phyloP scores from a whole-genome alignment of 2,888 invertebrate species.

The Phaedon cochleariae region DNA sequence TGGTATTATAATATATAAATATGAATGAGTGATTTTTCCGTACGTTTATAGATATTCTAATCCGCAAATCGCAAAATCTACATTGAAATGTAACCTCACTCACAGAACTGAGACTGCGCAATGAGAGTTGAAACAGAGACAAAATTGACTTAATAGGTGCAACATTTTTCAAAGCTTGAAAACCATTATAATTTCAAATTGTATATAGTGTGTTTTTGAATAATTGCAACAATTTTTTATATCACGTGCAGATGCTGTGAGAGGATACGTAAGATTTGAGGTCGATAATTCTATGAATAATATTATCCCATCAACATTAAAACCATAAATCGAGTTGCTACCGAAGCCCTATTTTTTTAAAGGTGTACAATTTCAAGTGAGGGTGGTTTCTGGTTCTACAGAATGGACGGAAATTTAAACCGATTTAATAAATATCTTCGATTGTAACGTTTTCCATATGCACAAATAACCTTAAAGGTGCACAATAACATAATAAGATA shows the following conservation, averaged over 20 bases:
- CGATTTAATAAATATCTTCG: slow-evolving; percentile 33
- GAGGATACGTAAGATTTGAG: not conserved
- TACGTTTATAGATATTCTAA: too few species aligned
- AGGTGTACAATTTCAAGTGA: slow-evolving; percentile 33
- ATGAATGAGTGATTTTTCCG: too few species aligned
- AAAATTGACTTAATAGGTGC: too few species aligned
- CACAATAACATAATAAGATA: slow-evolving; percentile 58
- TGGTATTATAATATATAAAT: too few species aligned
- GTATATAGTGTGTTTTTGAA: too few species aligned
- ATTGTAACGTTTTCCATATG: slow-evolving; percentile 53
- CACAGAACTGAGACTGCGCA: too few species aligned
- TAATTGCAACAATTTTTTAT: not conserved
- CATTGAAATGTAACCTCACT: too few species aligned
- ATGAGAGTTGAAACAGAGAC: too few species aligned
- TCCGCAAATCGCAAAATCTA: too few species aligned
- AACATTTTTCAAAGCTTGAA: too few species aligned
- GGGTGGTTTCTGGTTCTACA: slow-evolving; percentile 26
- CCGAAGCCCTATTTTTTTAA: slow-evolving; percentile 3
- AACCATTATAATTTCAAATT: too few species aligned
- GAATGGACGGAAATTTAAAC: slow-evolving; percentile 31
- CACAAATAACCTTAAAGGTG: slow-evolving; percentile 54
- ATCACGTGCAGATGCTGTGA: not conserved
- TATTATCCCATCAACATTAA: slow-evolving; percentile 6
- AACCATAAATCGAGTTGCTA: slow-evolving; percentile 2
- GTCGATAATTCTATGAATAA: not conserved